Evolutionary conservation across 2,888 invertebrate genomes (phyloP).

Genomic region (Cephus nigrinus): DNA sequence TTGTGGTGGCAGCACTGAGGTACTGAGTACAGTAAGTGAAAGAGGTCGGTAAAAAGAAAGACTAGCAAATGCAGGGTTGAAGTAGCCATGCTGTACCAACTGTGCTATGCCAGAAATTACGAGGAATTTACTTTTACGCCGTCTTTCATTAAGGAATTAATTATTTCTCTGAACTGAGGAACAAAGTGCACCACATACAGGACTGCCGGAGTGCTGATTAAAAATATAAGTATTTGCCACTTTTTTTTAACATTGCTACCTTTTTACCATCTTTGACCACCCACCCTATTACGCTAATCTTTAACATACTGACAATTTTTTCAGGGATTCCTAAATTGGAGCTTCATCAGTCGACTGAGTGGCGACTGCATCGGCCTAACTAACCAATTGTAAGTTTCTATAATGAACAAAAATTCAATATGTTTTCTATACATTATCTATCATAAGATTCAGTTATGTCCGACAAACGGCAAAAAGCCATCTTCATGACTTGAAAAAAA

Average conservation of each 20-base stretch:
- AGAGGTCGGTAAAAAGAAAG: not conserved
- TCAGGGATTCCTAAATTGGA: not conserved
- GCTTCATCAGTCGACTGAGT: not conserved
- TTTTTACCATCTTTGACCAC: too few species aligned
- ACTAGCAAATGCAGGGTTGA: not conserved
- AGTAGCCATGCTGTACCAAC: not conserved
- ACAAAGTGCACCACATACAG: slow-evolving; percentile 1
- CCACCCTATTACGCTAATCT: not conserved
- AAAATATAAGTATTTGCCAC: not conserved
- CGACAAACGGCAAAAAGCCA: too few species aligned
- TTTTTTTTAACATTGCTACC: not conserved
- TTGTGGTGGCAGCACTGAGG: not conserved
- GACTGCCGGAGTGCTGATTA: not conserved
- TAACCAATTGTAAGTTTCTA: not conserved
- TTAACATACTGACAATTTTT: not conserved
- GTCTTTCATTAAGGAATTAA: slow-evolving; percentile 39
- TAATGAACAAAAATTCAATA: not conserved
- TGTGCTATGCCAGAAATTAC: not conserved
- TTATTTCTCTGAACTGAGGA: slow-evolving; percentile 25
- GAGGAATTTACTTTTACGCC: slow-evolving; percentile 26
- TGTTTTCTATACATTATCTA: not conserved
- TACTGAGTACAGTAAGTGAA: not conserved
- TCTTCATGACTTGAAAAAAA: too few species aligned
- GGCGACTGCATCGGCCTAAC: not conserved
- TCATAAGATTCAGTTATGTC: too few species aligned